These are phyloP conservation scores for Meleagris gallopavo DNA, from an alignment of 2,113 vertebrate species.

Conservation along the genomic window DNA sequence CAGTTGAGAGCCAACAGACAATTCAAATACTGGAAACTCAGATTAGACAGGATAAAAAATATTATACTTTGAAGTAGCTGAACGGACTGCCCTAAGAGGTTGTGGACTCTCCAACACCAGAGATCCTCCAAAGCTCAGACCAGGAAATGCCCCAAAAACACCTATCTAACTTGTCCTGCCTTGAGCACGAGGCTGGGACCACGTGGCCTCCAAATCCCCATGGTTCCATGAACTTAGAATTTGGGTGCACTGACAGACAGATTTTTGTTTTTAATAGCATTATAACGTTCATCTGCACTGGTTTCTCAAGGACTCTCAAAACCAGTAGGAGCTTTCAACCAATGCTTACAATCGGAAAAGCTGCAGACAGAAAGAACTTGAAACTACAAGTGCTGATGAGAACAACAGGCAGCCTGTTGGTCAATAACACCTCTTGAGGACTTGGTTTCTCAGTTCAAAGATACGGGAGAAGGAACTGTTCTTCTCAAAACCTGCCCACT, in stretches of 20 bases:
- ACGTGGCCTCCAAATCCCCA: neutral
- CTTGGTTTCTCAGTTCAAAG: neutral
- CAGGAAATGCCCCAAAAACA: neutral
- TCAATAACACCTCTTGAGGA: neutral
- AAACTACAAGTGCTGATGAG: neutral
- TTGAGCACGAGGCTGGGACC: neutral
- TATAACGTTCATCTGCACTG: neutral
- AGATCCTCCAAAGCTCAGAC: neutral
- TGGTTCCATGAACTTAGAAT: accelerated
- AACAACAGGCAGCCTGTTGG: accelerated
- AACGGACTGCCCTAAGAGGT: accelerated
- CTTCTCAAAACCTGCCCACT: neutral
- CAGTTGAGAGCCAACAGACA: neutral
- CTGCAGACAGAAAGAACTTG: neutral
- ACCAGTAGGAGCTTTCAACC: neutral
- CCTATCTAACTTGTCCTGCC: neutral
- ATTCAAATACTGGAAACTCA: neutral
- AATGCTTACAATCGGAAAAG: neutral
- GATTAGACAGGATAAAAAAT: neutral
- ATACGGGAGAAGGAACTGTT: neutral
- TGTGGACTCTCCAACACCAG: neutral
- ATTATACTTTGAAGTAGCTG: neutral
- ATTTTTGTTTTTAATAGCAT: neutral
- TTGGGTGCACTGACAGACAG: neutral
- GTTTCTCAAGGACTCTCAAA: neutral